Conservation (phyloP, 2,797 vertebrate species). For the Hypotaenidia philippensis region DNA sequence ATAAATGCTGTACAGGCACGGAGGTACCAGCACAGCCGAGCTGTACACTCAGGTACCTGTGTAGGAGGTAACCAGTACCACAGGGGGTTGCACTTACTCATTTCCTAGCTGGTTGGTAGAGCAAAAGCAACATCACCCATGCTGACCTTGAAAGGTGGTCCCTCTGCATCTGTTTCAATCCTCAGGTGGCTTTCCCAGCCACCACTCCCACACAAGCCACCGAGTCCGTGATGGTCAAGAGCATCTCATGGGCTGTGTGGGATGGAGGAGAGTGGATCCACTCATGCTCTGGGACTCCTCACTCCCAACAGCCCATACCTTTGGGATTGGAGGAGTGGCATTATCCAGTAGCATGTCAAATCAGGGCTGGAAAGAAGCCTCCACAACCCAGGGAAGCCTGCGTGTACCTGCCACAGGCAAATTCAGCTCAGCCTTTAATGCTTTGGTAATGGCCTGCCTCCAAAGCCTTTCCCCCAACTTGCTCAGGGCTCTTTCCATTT, state of each 20-base stretch:
- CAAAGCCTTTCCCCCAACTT: not conserved
- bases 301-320: not conserved
- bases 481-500: not conserved
- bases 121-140: not conserved
- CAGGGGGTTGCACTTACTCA: not conserved
- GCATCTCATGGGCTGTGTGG: not conserved
- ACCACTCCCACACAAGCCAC: not conserved
- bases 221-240: not conserved
- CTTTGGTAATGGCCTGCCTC: not conserved
- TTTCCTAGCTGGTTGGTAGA: not conserved
- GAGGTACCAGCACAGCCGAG: not conserved
- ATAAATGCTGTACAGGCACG: not conserved
- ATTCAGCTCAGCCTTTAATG: not conserved
- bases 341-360: not conserved
- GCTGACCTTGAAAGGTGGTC: not conserved
- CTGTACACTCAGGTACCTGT: not conserved
- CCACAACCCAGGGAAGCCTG: not conserved
- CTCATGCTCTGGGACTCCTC: rapidly evolving
- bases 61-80: not conserved
- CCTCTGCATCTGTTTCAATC: not conserved
- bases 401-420: not conserved
- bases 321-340: not conserved
- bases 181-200: not conserved
- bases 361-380: not conserved
- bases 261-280: rapidly evolving